Evolutionary conservation across 2,888 invertebrate genomes (phyloP), one percentile per base, ranked within the genome.

Genomic region (Frankliniella intonsa): DNA sequence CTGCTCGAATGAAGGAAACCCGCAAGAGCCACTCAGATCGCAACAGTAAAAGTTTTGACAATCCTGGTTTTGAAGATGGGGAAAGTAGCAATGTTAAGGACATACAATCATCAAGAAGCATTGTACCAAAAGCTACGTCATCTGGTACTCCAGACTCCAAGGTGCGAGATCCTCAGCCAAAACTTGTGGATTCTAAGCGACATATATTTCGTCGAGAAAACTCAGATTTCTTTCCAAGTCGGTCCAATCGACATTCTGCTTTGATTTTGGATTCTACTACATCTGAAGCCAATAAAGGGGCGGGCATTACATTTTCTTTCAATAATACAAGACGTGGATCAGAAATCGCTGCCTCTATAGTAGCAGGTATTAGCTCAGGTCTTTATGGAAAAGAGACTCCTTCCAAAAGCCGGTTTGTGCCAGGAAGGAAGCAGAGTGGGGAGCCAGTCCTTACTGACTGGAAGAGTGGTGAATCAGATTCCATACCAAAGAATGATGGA

Each of bases 181-280:
- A 76, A 25, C 69, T 25, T 25, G 69, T 76, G 25, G 69, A 76
- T 76, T 25, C 69, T 25, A 76, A 76, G 25, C 22, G 69, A 76
- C 69, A 76, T 22, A 76, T 76, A 12, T 95, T 95, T 88, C 91
- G 95, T 83, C 91, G 95, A 84, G 95, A 95, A 87, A 94, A 95
- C 87, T 95, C 95, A 0, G 95, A 95, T 87, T 92, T 95, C 86
- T 94, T 95, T 87, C 94, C 94, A 82, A 91, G 93, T 38, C 92
- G 93, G 84, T 90, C 90, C 19, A 82, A 83, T 22, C 90, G 95
- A 81, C 94, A 95, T 88, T 95, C 95, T 80, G 95, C 94, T 25
- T 85, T 84, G 90, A 92, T 86, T 89, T 91, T 85, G 89, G 89
- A 84, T 88, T 89, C 85, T 86, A 89, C 81, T 85, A 85, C 85